Conservation (phyloP, 2,797 vertebrate genomes). For the Glossophaga mutica region DNA sequence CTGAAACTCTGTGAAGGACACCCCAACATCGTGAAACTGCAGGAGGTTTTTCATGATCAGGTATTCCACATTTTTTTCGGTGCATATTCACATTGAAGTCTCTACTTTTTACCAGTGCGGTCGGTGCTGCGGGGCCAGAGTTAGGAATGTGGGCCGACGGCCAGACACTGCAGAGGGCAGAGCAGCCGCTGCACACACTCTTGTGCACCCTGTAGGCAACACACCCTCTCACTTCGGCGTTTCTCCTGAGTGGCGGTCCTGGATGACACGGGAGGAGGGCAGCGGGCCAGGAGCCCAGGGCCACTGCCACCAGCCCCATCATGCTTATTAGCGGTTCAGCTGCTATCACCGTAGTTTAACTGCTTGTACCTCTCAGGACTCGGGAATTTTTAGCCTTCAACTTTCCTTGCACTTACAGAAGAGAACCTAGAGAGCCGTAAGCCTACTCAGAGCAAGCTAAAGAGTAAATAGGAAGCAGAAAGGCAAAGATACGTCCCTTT, state of each 20-base stretch:
- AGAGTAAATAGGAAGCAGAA: neutral
- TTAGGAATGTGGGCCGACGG: neutral
- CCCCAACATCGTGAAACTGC: conserved; percentile 96
- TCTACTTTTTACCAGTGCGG: neutral
- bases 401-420: neutral
- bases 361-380: neutral
- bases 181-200: neutral
- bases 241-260: too few species aligned
- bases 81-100: neutral
- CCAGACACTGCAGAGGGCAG: neutral
- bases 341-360: accelerated
- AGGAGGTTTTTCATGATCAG: conserved; percentile 98
- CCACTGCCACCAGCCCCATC: neutral
- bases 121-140: neutral
- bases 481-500: neutral
- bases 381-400: neutral
- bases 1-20: conserved; percentile 97
- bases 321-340: neutral
- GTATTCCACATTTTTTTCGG: conserved; percentile 78
- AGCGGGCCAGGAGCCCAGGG: neutral
- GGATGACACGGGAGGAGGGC: accelerated
- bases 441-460: neutral
- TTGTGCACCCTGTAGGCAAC: neutral
- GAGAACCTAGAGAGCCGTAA: neutral
- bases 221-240: neutral